Evolutionary conservation across 2,113 vertebrate genomes (phyloP), one percentile per base, ranked within the genome.

Genomic region (Lepisosteus oculatus): DNA sequence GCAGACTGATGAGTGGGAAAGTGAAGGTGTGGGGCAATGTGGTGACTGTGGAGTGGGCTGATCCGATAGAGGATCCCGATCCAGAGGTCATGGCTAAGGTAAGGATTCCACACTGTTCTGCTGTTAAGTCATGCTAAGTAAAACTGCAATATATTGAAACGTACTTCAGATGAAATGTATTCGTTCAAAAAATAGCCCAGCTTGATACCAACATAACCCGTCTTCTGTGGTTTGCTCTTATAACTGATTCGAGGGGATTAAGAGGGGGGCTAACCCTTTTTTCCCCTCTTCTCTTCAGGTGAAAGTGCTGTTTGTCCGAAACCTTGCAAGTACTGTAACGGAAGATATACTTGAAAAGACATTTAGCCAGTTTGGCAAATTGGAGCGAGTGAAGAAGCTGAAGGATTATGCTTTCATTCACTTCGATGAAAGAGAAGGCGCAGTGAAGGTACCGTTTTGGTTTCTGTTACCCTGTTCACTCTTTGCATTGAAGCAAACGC

Each of bases 11-110:
- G 96, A 99, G 97, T 0, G 97, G 97, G 72, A 99, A 99, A 90
- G 96, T 99, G 78, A 99, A 99, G 82, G 97, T 99, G 44, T 99
- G 97, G 96, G 95, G 96, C 69, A 98, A 96, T 79, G 91, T 97
- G 82, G 97, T 99, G 81, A 98, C 97, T 0, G 97, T 99, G 80
- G 97, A 99, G 83, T 99, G 97, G 97, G 97, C 97, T 29, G 97
- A 99, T 62, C 97, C 97, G 78, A 99, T 99, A 74, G 97, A 99
- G 89, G 97, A 99, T 82, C 97, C 97, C 0, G 97, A 99, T 88
- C 97, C 97, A 0, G 97, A 99, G 85, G 95, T 99, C 79, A 99
- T 99, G 97, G 93, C 97, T 74, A 99, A 98, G 95, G 97, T 99
- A 90, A 92, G 76, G 44, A 56, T 17, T 55, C 14, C 13, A 13